Evolutionary conservation across 2,113 vertebrate species (phyloP).

Genomic region (Lagopus muta): DNA sequence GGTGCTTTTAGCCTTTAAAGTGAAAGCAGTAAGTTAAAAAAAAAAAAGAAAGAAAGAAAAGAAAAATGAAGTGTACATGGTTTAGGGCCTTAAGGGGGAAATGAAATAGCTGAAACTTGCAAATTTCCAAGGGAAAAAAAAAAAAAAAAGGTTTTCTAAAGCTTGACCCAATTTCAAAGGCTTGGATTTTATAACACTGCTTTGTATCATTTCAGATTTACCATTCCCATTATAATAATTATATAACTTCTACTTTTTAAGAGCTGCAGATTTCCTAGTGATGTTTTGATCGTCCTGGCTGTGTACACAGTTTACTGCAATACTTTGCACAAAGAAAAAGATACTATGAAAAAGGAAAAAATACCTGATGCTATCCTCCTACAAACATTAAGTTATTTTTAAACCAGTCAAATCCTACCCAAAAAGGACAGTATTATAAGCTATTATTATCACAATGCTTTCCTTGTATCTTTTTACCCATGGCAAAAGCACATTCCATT

Average conservation of each 20-base stretch:
- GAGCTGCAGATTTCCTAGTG: not conserved
- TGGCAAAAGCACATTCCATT: not conserved
- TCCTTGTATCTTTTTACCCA: not conserved
- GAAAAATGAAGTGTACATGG: not conserved
- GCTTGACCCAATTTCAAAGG: conserved; percentile 15
- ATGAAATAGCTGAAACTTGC: not conserved
- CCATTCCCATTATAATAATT: not conserved
- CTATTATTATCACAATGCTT: not conserved
- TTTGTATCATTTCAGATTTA: not conserved
- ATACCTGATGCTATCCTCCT: not conserved
- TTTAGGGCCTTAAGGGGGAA: not conserved
- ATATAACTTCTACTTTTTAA: not conserved
- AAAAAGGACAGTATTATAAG: not conserved
- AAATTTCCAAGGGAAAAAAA: not conserved
- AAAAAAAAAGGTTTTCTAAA: not conserved
- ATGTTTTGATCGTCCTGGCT: not conserved
- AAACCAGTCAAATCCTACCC: not conserved
- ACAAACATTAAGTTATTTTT: not conserved
- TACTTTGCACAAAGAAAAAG: not conserved
- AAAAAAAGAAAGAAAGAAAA: not conserved
- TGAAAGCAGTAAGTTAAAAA: not conserved
- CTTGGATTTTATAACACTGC: not conserved
- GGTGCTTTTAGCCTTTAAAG: not conserved
- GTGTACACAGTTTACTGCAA: not conserved
- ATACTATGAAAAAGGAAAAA: not conserved